Percentiles rank a stretch among this genome's conserved stretches.
These are phyloP conservation scores for Onychostoma macrolepis DNA, from an alignment of 2,113 vertebrate genomes.

Conservation along the genomic window DNA sequence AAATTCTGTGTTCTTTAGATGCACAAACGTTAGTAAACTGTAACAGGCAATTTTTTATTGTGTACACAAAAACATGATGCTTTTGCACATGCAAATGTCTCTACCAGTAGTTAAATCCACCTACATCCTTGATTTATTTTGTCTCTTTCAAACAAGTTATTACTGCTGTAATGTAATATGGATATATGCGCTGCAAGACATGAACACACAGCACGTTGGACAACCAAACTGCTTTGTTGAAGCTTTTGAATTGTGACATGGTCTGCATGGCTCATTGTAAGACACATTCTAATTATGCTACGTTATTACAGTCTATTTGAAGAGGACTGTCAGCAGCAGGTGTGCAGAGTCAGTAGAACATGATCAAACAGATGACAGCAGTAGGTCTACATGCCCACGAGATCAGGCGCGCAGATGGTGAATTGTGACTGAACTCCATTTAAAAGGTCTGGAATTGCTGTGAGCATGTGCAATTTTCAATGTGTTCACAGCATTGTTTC, in stretches of 20 bases:
- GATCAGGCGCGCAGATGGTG: slow-evolving; percentile 29
- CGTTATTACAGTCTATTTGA: slow-evolving; percentile 23
- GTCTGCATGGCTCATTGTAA: slow-evolving; percentile 1
- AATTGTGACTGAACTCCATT: slow-evolving; percentile 24
- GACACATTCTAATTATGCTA: slow-evolving; percentile 9
- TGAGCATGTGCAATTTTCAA: neutral
- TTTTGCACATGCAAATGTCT: neutral
- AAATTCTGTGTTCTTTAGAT: too few species aligned
- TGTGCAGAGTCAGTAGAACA: slow-evolving; percentile 20
- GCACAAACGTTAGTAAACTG: too few species aligned
- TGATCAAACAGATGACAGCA: slow-evolving; percentile 37
- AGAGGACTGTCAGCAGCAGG: slow-evolving; percentile 9
- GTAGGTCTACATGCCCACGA: slow-evolving; percentile 28
- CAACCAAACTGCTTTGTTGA: neutral
- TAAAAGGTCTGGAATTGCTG: slow-evolving; percentile 13
- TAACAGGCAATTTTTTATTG: too few species aligned
- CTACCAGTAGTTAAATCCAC: neutral
- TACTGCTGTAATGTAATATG: neutral
- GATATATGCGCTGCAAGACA: neutral
- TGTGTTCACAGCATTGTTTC: neutral
- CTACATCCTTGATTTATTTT: neutral
- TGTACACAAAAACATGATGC: too few species aligned
- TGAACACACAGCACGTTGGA: neutral
- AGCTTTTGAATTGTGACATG: slow-evolving; percentile 16
- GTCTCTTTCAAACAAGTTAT: neutral